Conservation (phyloP, 2,797 vertebrate species). For the Serranus cabrilla region DNA sequence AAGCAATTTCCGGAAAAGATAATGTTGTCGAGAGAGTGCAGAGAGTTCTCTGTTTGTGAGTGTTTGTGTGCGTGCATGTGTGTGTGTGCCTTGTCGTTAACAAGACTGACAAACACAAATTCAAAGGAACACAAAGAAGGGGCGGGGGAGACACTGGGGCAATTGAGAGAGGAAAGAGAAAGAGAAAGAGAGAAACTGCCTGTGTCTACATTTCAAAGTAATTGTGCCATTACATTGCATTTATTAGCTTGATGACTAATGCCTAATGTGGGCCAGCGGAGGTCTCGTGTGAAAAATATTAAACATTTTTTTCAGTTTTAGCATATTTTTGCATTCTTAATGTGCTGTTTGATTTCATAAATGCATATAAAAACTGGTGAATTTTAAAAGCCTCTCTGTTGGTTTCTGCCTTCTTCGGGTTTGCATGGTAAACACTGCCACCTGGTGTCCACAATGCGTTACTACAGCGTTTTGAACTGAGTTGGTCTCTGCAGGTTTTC, state of each 20-base stretch:
- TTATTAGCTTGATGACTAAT: constrained; percentile 70
- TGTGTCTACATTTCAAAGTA: constrained; percentile 62
- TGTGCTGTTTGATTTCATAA: constrained; percentile 53
- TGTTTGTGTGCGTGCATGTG: constrained; percentile 45
- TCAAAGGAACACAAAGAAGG: constrained; percentile 71
- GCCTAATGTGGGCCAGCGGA: constrained; percentile 39
- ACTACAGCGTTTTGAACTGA: constrained; percentile 9
- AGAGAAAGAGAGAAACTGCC: constrained; percentile 35
- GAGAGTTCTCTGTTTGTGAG: constrained; percentile 61
- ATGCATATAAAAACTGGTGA: constrained; percentile 38
- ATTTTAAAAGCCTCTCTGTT: not conserved
- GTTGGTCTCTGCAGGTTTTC: not conserved
- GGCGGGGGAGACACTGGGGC: constrained; percentile 51
- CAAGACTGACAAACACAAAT: constrained; percentile 74
- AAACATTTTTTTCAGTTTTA: constrained; percentile 29
- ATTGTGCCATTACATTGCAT: constrained; percentile 65
- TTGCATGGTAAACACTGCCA: constrained; percentile 58
- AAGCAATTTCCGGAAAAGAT: constrained; percentile 87
- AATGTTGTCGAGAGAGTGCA: constrained; percentile 82
- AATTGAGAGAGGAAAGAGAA: constrained; percentile 45
- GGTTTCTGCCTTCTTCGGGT: not conserved
- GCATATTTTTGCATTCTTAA: constrained; percentile 49
- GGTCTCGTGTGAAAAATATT: constrained; percentile 27
- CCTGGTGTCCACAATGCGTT: constrained; percentile 43
- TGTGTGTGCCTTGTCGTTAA: constrained; percentile 61